phyloP scores from a whole-genome alignment of 1,140 invertebrate genomes.

The Ooceraea biroi region DNA sequence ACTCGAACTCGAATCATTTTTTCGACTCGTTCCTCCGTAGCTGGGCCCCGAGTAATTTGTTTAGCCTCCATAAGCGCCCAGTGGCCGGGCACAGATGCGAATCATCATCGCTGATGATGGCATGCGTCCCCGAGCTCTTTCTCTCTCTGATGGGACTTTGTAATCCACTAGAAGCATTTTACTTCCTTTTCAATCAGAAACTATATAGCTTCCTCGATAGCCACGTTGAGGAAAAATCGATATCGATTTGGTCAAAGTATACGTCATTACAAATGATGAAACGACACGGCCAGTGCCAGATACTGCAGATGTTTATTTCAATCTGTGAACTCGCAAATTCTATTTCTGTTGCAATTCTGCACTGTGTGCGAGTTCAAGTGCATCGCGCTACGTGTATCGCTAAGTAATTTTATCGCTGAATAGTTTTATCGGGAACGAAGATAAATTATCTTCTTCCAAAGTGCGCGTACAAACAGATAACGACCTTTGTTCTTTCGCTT shows the following conservation, averaged over 20 bases:
- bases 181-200: too few relatives aligned
- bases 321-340: not conserved
- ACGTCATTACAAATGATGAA: too few relatives aligned
- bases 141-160: conserved; percentile 1
- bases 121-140: conserved; percentile 8
- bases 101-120: conserved; percentile 15
- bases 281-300: not conserved
- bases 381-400: too few relatives aligned
- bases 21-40: conserved; percentile 20
- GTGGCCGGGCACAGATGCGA: conserved; percentile 27
- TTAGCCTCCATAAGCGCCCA: conserved; percentile 51
- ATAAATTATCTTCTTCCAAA: conserved; percentile 6
- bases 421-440: not conserved
- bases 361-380: not conserved
- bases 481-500: not conserved
- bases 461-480: not conserved
- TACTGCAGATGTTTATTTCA: not conserved
- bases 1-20: conserved; percentile 25
- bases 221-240: too few relatives aligned
- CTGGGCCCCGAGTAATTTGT: conserved; percentile 42
- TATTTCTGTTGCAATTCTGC: not conserved
- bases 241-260: too few relatives aligned
- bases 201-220: too few relatives aligned
- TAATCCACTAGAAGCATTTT: too few relatives aligned
- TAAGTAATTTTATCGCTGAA: conserved; percentile 11